Percentiles rank a stretch among this genome's conserved stretches.
phyloP scores from a whole-genome alignment of 2,888 invertebrate genomes.

The Pristionchus arcanus region DNA sequence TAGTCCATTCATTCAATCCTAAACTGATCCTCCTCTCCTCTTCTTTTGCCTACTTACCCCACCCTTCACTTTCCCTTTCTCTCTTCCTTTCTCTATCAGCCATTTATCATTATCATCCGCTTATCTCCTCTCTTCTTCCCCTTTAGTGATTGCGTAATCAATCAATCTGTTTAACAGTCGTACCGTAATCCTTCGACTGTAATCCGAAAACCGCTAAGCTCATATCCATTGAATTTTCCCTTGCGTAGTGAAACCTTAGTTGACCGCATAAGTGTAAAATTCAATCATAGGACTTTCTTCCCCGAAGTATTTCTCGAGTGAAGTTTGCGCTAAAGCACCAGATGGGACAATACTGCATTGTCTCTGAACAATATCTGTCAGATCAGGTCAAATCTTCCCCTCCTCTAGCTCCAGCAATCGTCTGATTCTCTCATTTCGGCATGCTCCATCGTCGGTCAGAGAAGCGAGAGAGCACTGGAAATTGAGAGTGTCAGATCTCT shows the following conservation, averaged over 20 bases:
- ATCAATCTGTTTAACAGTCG: conserved; percentile 14
- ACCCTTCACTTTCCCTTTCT: conserved; percentile 16
- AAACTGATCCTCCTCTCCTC: too few species aligned
- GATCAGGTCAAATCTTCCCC: too few species aligned
- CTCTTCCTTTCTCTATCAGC: conserved; percentile 8
- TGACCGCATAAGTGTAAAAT: neutral
- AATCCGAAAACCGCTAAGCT: neutral
- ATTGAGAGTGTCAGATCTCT: neutral
- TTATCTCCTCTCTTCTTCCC: conserved; percentile 8
- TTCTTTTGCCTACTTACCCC: neutral
- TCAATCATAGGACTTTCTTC: neutral
- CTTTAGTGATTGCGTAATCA: conserved; percentile 17
- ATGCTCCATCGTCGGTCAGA: too few species aligned
- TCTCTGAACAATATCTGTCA: too few species aligned
- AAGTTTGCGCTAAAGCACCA: neutral
- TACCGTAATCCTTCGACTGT: neutral
- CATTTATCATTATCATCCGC: conserved; percentile 41
- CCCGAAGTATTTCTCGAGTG: neutral
- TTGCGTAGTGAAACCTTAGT: neutral
- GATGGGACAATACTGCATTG: too few species aligned
- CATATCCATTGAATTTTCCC: neutral
- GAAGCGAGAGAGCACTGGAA: too few species aligned
- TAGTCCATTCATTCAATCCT: neutral
- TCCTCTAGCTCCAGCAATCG: too few species aligned
- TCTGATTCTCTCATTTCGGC: too few species aligned